Evolutionary conservation across 2,888 invertebrate genomes (phyloP).

Genomic region (Abrostola tripartita): DNA sequence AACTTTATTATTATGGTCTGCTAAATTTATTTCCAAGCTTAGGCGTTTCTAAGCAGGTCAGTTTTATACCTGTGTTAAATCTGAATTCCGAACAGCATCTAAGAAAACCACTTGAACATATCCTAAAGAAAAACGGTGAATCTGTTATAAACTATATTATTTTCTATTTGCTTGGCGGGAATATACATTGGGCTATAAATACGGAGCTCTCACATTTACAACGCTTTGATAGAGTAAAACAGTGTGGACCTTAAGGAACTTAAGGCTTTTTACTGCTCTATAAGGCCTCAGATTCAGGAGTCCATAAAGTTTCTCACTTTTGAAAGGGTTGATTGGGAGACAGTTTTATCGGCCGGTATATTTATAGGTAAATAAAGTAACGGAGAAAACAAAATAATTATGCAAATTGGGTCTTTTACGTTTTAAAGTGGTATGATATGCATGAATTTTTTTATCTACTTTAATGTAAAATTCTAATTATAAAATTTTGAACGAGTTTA

Average conservation of each 20-base stretch:
- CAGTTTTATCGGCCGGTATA: conserved; percentile 43
- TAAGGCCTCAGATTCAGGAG: conserved; percentile 39
- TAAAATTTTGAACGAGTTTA: too few species aligned
- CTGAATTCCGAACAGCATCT: too few species aligned
- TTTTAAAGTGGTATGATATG: conserved; percentile 14
- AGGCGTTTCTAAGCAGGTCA: too few species aligned
- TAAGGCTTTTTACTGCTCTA: conserved; percentile 48
- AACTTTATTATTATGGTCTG: too few species aligned
- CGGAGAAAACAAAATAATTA: conserved; percentile 25
- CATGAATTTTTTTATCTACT: background rate
- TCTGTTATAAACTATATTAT: conserved; percentile 25
- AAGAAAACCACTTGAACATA: conserved; percentile 5
- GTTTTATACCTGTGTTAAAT: too few species aligned
- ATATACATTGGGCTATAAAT: conserved; percentile 43
- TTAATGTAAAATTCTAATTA: too few species aligned
- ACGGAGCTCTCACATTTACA: conserved; percentile 26
- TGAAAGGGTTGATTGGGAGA: conserved; percentile 51
- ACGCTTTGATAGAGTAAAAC: conserved; percentile 44
- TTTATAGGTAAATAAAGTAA: conserved; percentile 28
- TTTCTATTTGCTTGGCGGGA: conserved; percentile 26
- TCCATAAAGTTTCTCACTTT: conserved; percentile 46
- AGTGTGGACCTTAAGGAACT: conserved; percentile 49
- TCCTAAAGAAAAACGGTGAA: conserved; percentile 17
- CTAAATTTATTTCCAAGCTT: too few species aligned
- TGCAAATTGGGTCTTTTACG: conserved; percentile 37